Conservation (phyloP, 2,113 vertebrate genomes). For the Sorex araneus region DNA sequence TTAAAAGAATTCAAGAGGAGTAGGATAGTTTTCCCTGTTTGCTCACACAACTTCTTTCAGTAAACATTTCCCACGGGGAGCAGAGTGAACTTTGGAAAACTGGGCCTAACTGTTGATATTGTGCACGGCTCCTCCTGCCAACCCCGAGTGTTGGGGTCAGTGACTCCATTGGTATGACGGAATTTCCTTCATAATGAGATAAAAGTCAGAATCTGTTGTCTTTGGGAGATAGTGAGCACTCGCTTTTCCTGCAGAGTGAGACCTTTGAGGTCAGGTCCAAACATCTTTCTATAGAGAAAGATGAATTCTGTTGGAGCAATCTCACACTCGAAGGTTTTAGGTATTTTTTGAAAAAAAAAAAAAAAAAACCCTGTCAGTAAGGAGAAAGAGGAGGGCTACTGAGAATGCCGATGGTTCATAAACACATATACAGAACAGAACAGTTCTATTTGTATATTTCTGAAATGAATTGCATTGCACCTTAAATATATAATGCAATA, state of each 20-base stretch:
- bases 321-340: background rate
- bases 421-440: background rate
- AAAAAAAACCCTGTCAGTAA: background rate
- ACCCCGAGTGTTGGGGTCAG: conserved; percentile 45
- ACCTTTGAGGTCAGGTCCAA: background rate
- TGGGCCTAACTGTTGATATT: background rate
- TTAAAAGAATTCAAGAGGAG: background rate
- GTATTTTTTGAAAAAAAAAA: background rate
- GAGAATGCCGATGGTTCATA: background rate
- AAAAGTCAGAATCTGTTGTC: conserved; percentile 22
- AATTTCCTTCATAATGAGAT: conserved; percentile 65
- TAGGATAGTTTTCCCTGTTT: background rate
- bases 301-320: background rate
- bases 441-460: no score
- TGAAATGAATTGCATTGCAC: no score
- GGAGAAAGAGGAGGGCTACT: background rate
- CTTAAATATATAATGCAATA: no score
- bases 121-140: background rate
- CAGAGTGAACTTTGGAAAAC: conserved; percentile 40
- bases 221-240: conserved; percentile 11
- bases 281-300: background rate
- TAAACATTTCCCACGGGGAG: background rate
- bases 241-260: conserved; percentile 11
- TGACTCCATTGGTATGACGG: background rate
- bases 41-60: background rate